phyloP scores from a whole-genome alignment of 1,140 invertebrate species.

The Octopus sinensis region DNA sequence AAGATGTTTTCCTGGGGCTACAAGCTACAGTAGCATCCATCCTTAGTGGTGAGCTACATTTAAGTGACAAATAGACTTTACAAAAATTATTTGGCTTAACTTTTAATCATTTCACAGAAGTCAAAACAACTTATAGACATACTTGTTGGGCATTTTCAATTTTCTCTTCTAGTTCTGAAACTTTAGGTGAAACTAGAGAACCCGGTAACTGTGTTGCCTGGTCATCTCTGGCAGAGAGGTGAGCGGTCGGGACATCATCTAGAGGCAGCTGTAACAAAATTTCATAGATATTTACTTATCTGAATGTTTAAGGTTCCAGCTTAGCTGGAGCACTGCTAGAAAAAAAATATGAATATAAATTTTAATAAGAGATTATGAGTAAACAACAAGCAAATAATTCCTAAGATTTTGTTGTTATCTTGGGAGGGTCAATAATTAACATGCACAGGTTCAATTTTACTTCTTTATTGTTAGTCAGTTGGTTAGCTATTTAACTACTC shows the following conservation, averaged over 20 bases:
- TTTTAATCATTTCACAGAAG: too few species aligned
- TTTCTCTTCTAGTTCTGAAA: slow-evolving; percentile 41
- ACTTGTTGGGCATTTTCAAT: slow-evolving; percentile 60
- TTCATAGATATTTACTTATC: too few species aligned
- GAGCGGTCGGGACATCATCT: slow-evolving; percentile 40
- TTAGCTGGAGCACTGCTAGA: not conserved
- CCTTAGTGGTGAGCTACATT: too few species aligned
- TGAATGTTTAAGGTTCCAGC: too few species aligned
- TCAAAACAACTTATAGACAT: not conserved
- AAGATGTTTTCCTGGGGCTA: too few species aligned
- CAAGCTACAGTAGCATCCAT: too few species aligned
- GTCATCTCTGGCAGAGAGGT: not conserved
- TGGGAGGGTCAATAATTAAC: not conserved
- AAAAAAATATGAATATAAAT: not conserved
- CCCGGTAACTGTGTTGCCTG: not conserved
- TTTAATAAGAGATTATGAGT: slow-evolving; percentile 11
- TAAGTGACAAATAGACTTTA: too few species aligned
- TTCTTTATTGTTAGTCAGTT: not conserved
- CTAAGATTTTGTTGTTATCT: not conserved
- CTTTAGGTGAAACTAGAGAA: slow-evolving; percentile 20
- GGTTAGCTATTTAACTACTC: not conserved
- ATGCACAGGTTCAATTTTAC: not conserved
- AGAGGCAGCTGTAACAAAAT: slow-evolving; percentile 43
- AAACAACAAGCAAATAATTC: not conserved
- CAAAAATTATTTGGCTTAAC: too few species aligned